Base-by-base conservation (phyloP, 2,113 vertebrate genomes). In the Malurus melanocephalus region DNA sequence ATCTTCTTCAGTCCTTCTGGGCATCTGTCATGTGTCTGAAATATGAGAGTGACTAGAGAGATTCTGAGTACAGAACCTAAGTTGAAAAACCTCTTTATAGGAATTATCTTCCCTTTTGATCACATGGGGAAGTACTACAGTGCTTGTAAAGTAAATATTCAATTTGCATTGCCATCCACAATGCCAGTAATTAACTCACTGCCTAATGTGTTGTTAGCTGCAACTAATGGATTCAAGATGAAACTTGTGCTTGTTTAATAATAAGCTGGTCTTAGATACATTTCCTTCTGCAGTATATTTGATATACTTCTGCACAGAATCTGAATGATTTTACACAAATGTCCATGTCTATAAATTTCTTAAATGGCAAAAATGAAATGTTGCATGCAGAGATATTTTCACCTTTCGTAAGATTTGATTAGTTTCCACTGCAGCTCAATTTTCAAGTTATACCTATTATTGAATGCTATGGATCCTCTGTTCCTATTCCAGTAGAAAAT, bases 161-260 rank as follows among this genome's bases (percentile, higher is more conserved):
- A 57, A 57, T 82, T 91, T 81, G 23, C 27, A 48, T 79, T 87
- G 62, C 45, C 45, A 84, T 68, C 42, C 24, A 42, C 32, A 68
- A 68, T 53, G 15, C 32, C 42, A 53, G n/a, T 65, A 89, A 92
- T 89, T 90, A 92, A 87, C 75, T 93, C 66, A 79, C 19, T 68
- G 42, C 11, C 32, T 81, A 82, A 82, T 76, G 87, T 76, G 42
- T 49, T 82, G 19, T 66, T 61, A 92, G 49, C 26, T 85, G 33
- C 46, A 87, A n/a, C 38, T 75, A 79, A 65, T 62, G 33, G 38
- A 66, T 80, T n/a, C 23, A 46, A 55, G 62, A 83, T 30, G 28
- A 91, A 89, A 69, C 79, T 80, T 49, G 8, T 32, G 40, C 55
- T 68, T 67, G 17, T 42, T 85, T 55, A 66, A 83, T 66, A 82